These are phyloP conservation scores for Temnothorax curvispinosus DNA, from an alignment of 1,140 invertebrate species.

Conservation along the genomic window DNA sequence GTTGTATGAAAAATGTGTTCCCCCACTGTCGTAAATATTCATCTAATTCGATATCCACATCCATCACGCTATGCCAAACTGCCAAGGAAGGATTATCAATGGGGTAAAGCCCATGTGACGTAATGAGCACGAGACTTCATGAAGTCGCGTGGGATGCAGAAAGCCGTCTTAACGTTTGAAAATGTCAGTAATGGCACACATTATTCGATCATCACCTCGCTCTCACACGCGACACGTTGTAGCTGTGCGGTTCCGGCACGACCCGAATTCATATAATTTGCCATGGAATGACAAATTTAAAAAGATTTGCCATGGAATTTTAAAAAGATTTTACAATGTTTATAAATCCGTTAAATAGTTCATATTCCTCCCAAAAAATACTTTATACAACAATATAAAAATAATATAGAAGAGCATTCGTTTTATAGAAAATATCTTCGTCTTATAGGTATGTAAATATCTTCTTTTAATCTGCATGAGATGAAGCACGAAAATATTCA, in stretches of 20 bases:
- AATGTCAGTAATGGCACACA: constrained; percentile 73
- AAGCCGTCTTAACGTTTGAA: constrained; percentile 65
- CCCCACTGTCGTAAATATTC: not conserved
- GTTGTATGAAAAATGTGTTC: not conserved
- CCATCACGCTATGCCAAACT: not conserved
- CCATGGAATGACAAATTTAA: too few relatives aligned
- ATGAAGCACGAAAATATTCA: not conserved
- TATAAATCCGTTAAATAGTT: not conserved
- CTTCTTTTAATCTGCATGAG: not conserved
- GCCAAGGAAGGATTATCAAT: constrained; percentile 32
- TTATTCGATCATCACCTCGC: constrained; percentile 55
- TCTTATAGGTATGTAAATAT: not conserved
- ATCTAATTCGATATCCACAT: not conserved
- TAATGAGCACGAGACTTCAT: constrained; percentile 46
- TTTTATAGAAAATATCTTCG: not conserved
- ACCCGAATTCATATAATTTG: constrained; percentile 15
- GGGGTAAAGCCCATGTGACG: constrained; percentile 50
- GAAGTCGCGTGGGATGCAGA: constrained; percentile 65
- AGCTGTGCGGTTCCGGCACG: not conserved
- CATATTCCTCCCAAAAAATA: not conserved
- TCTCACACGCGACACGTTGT: constrained; percentile 21
- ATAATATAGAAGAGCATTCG: not conserved
- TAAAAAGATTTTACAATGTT: not conserved
- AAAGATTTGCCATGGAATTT: not conserved
- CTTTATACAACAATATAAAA: not conserved